Evolutionary conservation across 2,113 vertebrate genomes (phyloP), one percentile per base, ranked within the genome.

Genomic region (Pantherophis guttatus): DNA sequence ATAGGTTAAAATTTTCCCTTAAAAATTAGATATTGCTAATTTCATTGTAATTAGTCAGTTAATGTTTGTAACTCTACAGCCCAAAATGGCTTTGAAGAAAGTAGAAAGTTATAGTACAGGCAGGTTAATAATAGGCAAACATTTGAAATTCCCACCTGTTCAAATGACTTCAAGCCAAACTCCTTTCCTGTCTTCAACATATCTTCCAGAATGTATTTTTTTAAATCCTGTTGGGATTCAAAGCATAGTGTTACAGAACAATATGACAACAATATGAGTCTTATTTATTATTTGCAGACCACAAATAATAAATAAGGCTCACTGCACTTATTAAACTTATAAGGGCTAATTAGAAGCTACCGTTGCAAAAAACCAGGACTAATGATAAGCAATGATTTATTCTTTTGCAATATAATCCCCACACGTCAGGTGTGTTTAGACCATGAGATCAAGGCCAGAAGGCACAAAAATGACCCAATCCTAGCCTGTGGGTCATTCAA

Each of bases 161-260:
- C 99, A 97, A 99, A 99, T 50, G 99, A 97, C 95, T 99, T 99
- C 85, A 99, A 98, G 94, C 99, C 99, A 58, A 97, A 95, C 26
- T 99, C 98, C 96, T 98, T 99, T 54, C 99, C 99, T 26, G 99
- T 19, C 92, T 89, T 98, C 96, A 98, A 8, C 65, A 99, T 97
- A 94, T 99, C 99, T 94, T 99, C 98, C 59, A 99, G 96, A 94
- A 99, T 98, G 86, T 96, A 95, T 9, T 98, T 98, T 95, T 98
- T 99, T 93, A 99, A 92, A 9, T 98, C 98, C 99, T 99, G 94
- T 91, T 87, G 75, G 90, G 87, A 95, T 55, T 93, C 2, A 96
- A 21, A 87, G 57, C 12, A 39, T 8, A 57, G 13, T 52, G 29
- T 58, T 88, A 75, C 23, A 89, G 12, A 86, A 26, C 54, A 90